Evolutionary conservation across 1,140 invertebrate genomes (phyloP).

Genomic region (Solenopsis invicta): DNA sequence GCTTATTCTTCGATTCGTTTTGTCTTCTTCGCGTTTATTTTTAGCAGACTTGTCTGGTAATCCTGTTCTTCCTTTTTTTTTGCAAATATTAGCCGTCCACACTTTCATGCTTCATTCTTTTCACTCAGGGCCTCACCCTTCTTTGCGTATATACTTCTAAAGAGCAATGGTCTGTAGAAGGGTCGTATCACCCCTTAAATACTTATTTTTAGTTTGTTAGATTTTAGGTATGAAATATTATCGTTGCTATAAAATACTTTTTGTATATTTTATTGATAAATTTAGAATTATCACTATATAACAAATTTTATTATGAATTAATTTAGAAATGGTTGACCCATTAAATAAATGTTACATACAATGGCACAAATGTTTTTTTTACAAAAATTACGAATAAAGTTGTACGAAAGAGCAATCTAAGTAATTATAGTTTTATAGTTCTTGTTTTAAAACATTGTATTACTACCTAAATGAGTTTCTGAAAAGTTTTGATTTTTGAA

Average conservation of each 20-base stretch:
- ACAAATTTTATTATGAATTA: neutral
- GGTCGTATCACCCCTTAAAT: constrained; percentile 6
- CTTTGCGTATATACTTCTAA: constrained; percentile 27
- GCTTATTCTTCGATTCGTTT: neutral
- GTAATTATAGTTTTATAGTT: neutral
- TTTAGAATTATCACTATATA: neutral
- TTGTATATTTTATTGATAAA: neutral
- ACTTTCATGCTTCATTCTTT: constrained; percentile 23
- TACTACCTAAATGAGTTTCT: neutral
- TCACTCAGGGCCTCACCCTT: constrained; percentile 45
- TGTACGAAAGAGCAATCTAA: neutral
- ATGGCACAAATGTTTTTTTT: neutral
- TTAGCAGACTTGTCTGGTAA: constrained; percentile 9
- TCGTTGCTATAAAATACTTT: constrained; percentile 9
- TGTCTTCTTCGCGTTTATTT: constrained; percentile 1
- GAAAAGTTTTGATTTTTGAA: constrained; percentile 9
- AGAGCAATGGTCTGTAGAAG: neutral
- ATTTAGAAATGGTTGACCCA: neutral
- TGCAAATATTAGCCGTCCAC: constrained; percentile 46
- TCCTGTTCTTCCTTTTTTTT: neutral
- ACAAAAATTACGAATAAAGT: neutral
- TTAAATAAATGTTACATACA: neutral
- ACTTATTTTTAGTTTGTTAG: constrained; percentile 25
- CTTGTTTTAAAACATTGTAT: neutral
- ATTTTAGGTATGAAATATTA: constrained; percentile 1